phyloP scores from a whole-genome alignment of 2,888 invertebrate species.

The Rhogogaster chlorosoma region DNA sequence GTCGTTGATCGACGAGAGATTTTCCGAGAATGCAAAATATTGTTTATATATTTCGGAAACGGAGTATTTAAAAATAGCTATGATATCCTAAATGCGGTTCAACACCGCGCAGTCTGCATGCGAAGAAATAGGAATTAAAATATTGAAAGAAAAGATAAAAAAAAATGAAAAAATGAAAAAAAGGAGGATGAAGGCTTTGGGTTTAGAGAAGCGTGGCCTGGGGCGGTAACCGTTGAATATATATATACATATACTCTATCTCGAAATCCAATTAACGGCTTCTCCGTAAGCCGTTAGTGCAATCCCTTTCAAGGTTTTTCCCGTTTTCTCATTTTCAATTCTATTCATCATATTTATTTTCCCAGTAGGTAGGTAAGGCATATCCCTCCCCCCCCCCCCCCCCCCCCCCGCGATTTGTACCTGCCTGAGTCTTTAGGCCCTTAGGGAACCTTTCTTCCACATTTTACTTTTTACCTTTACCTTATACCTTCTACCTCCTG shows the following conservation, averaged over 20 bases:
- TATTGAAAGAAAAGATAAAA: background rate
- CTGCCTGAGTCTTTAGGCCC: background rate
- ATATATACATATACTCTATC: background rate
- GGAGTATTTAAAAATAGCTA: background rate
- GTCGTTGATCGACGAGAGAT: too few species aligned
- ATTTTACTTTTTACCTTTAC: background rate
- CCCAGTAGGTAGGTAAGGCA: background rate
- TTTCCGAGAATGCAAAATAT: background rate
- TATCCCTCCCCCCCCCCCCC: too few species aligned
- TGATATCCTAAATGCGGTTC: background rate
- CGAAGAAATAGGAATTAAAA: background rate
- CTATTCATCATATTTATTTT: conserved; percentile 23
- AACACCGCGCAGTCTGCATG: background rate
- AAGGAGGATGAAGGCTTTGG: background rate
- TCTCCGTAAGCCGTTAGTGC: conserved; percentile 19
- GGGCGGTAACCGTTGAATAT: background rate
- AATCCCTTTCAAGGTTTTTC: conserved; percentile 7
- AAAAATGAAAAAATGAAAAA: background rate
- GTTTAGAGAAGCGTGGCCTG: background rate
- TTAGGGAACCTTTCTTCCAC: background rate
- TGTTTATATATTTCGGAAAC: background rate
- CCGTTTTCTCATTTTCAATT: conserved; percentile 25
- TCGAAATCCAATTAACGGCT: conserved; percentile 46
- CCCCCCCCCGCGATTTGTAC: too few species aligned
- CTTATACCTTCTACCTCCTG: background rate